Conservation (phyloP, 1,140 invertebrate genomes). For the Rhagoletis zephyria region DNA sequence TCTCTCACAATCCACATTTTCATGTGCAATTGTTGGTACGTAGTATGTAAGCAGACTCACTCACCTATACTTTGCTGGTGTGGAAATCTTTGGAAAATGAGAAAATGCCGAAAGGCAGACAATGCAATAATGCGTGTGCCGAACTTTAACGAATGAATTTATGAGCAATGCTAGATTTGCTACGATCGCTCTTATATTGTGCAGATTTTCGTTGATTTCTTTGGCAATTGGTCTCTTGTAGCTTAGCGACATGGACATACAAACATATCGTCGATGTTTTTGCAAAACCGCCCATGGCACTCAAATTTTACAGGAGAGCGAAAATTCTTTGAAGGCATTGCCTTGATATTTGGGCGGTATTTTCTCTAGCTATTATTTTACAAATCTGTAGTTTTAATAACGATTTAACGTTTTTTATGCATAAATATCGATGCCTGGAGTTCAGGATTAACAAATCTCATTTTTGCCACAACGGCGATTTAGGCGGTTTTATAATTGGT, state of each 20-base stretch:
- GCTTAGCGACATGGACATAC: not conserved
- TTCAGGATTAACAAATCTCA: too few relatives aligned
- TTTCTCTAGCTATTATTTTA: too few relatives aligned
- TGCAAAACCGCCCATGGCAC: too few relatives aligned
- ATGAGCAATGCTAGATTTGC: not conserved
- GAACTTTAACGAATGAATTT: not conserved
- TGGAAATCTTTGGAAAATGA: slow-evolving; percentile 7
- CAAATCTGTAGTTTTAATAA: too few relatives aligned
- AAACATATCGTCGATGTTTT: not conserved
- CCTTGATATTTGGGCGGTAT: too few relatives aligned
- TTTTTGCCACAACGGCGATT: too few relatives aligned
- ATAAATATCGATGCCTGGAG: too few relatives aligned
- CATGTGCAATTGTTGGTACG: not conserved
- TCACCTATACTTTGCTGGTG: not conserved
- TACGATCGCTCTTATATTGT: not conserved
- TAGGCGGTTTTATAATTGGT: too few relatives aligned
- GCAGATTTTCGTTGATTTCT: not conserved
- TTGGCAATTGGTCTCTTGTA: not conserved
- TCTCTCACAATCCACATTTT: slow-evolving; percentile 34
- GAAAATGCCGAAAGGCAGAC: not conserved
- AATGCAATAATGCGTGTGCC: not conserved
- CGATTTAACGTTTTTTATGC: too few relatives aligned
- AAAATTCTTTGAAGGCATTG: too few relatives aligned
- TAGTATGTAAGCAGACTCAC: not conserved
- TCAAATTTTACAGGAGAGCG: too few relatives aligned